Conservation (phyloP, 2,888 invertebrate genomes). For the Pogonocherus hispidulus region DNA sequence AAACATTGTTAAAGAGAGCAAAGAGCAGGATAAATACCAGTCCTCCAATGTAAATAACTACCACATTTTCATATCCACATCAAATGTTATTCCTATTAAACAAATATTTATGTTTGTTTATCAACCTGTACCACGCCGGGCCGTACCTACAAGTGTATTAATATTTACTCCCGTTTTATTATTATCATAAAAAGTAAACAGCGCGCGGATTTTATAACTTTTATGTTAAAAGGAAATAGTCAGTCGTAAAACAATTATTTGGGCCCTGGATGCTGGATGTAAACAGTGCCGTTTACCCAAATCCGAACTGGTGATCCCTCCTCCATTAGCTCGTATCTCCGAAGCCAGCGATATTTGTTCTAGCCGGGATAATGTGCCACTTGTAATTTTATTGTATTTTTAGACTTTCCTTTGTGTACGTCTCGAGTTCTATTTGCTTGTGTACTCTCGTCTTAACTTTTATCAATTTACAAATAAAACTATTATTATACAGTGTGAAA, state of each 20-base stretch:
- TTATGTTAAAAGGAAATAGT: slow-evolving; percentile 25
- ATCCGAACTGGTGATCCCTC: neutral
- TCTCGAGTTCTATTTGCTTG: too few relatives aligned
- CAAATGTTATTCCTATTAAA: slow-evolving; percentile 21
- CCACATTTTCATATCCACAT: slow-evolving; percentile 26
- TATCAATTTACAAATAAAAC: too few relatives aligned
- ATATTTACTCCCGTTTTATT: slow-evolving; percentile 25
- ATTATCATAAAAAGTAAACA: slow-evolving; percentile 20
- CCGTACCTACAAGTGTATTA: slow-evolving; percentile 14
- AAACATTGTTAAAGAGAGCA: too few relatives aligned
- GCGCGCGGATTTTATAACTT: slow-evolving; percentile 7
- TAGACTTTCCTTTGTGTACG: too few relatives aligned
- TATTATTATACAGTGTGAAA: too few relatives aligned
- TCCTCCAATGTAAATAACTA: slow-evolving; percentile 11
- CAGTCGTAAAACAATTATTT: slow-evolving; percentile 17
- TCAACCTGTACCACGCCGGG: slow-evolving; percentile 7
- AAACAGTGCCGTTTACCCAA: slow-evolving; percentile 5
- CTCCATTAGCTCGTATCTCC: neutral
- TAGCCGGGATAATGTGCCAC: neutral
- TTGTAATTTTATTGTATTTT: neutral
- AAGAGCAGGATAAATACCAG: slow-evolving; percentile 4
- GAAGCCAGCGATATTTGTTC: neutral
- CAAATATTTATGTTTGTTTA: slow-evolving; percentile 25
- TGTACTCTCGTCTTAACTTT: neutral
- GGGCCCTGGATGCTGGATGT: neutral